phyloP scores from a whole-genome alignment of 2,113 vertebrate genomes.

The Podarcis raffonei region DNA sequence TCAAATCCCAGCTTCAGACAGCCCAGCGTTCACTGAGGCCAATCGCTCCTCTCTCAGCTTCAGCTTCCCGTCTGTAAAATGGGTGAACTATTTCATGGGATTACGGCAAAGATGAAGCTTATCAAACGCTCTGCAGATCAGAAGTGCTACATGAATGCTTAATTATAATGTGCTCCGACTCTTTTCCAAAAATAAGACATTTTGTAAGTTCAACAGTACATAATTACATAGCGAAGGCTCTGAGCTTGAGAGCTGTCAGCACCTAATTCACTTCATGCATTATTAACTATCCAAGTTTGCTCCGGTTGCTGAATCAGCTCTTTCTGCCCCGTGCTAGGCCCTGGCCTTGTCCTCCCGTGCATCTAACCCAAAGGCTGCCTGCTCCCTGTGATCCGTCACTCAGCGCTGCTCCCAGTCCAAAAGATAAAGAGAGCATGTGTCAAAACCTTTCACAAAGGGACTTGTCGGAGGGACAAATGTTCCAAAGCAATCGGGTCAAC shows the following conservation, averaged over 20 bases:
- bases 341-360: not conserved
- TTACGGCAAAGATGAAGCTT: not conserved
- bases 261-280: not conserved
- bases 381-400: conserved; percentile 18
- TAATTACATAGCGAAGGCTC: not conserved
- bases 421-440: conserved; percentile 46
- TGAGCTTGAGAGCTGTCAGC: not conserved
- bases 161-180: not conserved
- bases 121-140: not conserved
- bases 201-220: conserved; percentile 25
- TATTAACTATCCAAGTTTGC: conserved; percentile 15
- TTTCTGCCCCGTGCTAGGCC: not conserved
- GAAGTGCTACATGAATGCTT: not conserved
- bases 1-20: not conserved
- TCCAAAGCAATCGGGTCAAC: conserved; percentile 57
- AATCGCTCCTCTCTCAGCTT: not conserved
- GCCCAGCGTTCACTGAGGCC: not conserved
- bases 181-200: conserved; percentile 8
- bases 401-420: conserved; percentile 1
- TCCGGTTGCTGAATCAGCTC: conserved; percentile 6
- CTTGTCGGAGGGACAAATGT: conserved; percentile 66
- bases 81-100: not conserved
- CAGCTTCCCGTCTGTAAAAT: not conserved
- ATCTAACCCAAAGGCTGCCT: not conserved
- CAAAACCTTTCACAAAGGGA: conserved; percentile 53